Base-by-base conservation (phyloP, 2,888 invertebrate species). In the Dusona sp. region DNA sequence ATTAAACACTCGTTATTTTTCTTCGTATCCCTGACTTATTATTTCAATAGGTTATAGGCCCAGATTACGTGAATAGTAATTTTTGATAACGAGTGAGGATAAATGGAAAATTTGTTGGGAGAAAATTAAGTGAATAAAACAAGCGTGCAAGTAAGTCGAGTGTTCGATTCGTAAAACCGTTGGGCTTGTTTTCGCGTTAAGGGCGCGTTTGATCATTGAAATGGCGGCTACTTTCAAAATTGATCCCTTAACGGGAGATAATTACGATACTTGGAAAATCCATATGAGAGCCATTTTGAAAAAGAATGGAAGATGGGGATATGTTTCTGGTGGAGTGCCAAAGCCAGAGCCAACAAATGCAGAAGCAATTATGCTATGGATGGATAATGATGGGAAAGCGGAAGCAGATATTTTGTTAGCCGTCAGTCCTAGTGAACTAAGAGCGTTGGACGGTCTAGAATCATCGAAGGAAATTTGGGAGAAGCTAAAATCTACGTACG, bases 221-320 rank as follows among this genome's bases (percentile, higher is more conserved):
- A 70, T 70, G 45, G 68, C 45, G 22, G 45, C 68, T 25, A 45
- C 78, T n/a, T 25, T 70, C 8, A 57, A 79, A 79, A 67, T 79
- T 45, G 67, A 79, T 29, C 68, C 38, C 7, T 48, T 70, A 61
- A 61, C 79, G 29, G 57, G 61, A 48, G 81, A 88, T 1, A 88
- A 88, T 77, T 88, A 85, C 36, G 88, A 86, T 61, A 87, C 87
- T 0, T 88, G 88, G 87, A 84, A 82, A 51, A 79, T 88, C 16
- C 87, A 87, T 54, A 87, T 85, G 42, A 29, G 83, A 25, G 87
- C 86, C 16, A 73, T 89, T 19, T 79, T 88, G 4, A 88, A 83
- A 45, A 88, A 88, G 74, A 89, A 88, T 78, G 86, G 88, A 67
- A 57, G 82, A 54, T 89, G 87, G 89, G 85, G 82, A 38, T 88